phyloP scores from a whole-genome alignment of 2,113 vertebrate genomes.

The Corydoras sp. region DNA sequence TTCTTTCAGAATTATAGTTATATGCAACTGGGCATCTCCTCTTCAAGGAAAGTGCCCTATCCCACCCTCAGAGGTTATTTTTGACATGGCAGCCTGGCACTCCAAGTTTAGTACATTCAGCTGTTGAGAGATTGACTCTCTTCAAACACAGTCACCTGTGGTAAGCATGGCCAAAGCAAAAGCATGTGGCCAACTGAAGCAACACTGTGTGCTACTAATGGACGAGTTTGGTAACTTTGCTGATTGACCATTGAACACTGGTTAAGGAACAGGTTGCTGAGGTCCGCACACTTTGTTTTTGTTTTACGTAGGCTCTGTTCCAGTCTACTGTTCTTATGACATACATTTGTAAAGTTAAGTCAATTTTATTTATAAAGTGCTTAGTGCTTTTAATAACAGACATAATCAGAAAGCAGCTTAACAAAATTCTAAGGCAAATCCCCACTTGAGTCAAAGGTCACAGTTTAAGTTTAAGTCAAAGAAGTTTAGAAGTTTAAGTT shows the following conservation, averaged over 20 bases:
- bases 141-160: conserved; percentile 2
- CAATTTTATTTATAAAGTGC: no score
- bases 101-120: conserved; percentile 25
- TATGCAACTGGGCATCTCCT: background rate
- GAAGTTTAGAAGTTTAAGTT: no score
- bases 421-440: no score
- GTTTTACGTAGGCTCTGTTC: no score
- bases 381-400: no score
- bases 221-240: background rate
- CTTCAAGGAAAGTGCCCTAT: background rate
- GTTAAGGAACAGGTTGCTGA: background rate
- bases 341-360: no score
- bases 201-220: background rate
- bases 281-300: no score
- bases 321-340: no score
- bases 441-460: no score
- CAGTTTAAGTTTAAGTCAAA: no score
- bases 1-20: background rate
- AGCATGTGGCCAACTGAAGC: background rate
- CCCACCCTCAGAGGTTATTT: conserved; percentile 32
- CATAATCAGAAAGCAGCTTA: no score
- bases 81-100: conserved; percentile 23
- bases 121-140: conserved; percentile 25
- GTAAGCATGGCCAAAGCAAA: background rate
- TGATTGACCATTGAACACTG: no score